phyloP scores from a whole-genome alignment of 2,797 vertebrate species.

The Hippoglossus hippoglossus region DNA sequence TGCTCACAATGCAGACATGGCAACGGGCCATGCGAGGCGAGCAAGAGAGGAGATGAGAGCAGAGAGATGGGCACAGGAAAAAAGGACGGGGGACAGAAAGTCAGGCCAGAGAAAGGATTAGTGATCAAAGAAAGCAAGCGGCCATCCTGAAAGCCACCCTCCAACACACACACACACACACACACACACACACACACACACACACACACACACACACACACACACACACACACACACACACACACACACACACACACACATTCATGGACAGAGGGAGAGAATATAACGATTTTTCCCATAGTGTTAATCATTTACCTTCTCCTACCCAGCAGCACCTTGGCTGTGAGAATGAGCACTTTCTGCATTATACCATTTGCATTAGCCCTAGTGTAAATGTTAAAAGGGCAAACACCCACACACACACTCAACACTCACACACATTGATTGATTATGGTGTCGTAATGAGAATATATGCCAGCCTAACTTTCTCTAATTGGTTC shows the following conservation, averaged over 20 bases:
- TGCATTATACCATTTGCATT: conserved; percentile 62
- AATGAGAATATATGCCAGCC: conserved; percentile 58
- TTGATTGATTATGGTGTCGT: conserved; percentile 53
- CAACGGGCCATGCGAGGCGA: conserved; percentile 41
- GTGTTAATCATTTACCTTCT: conserved; percentile 68
- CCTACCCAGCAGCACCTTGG: conserved; percentile 42
- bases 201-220: conserved; percentile 20
- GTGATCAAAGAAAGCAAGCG: conserved; percentile 74
- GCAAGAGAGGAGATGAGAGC: conserved; percentile 43
- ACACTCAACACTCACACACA: conserved; percentile 11
- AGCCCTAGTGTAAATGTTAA: conserved; percentile 56
- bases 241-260: conserved; percentile 32
- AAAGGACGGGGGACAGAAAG: conserved; percentile 66
- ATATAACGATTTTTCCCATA: conserved; percentile 34
- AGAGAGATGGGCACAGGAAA: conserved; percentile 61
- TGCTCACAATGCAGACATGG: conserved; percentile 69
- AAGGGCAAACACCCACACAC: conserved; percentile 37
- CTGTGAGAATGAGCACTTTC: conserved; percentile 54
- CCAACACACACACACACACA: conserved; percentile 6
- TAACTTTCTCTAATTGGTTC: conserved; percentile 62
- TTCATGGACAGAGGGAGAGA: conserved; percentile 27
- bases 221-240: conserved; percentile 13
- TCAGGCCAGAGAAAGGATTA: conserved; percentile 77
- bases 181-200: conserved; percentile 14
- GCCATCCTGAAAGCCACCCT: conserved; percentile 56